Base-by-base conservation (phyloP, 2,797 vertebrate species). In the Centropyge bicolor region DNA sequence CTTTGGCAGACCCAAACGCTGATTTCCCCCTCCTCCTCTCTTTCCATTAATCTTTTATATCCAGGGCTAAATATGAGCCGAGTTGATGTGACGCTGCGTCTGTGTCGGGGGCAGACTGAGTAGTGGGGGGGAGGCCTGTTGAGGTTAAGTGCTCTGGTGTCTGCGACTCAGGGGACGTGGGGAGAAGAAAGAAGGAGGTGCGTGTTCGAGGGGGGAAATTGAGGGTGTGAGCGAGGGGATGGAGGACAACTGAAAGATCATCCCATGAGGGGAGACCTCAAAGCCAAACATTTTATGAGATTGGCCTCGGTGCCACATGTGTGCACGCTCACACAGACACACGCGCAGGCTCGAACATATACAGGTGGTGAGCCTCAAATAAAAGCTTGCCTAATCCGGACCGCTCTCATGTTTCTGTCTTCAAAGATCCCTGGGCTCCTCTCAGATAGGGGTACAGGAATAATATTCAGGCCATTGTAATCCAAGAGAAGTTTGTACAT, bases 141-240 rank as follows among this genome's bases (percentile, higher is more conserved):
- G 88, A 92, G 95, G 94, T 95, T 95, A 95, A 96, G 95, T 95
- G 95, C 92, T 93, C 82, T 86, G 87, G 82, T 92, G 83, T 94
- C 77, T 91, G 89, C 51, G 65, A 86, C 91, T 90, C 90, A 24
- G 49, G 90, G 91, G 92, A 92, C 54, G 14, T 49, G 63, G 48
- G 59, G 67, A 78, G 74, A 56, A 81, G 80, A 67, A 74, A 65
- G 73, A 46, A 66, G 73, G 74, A 67, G 76, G 73, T 43, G 22
- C 60, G 66, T 63, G 65, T 66, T 84, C 45, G 61, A 19, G 61
- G 67, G 78, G 67, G 78, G 72, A 81, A 81, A 82, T 64, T 51
- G 81, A 64, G 82, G 82, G 65, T 74, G 70, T 78, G 56, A 74
- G 66, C 66, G 68, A 68, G 72, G 73, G 79, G 71, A 78, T 0